Conservation (phyloP, 2,113 vertebrate species). For the Embiotoca jacksoni region DNA sequence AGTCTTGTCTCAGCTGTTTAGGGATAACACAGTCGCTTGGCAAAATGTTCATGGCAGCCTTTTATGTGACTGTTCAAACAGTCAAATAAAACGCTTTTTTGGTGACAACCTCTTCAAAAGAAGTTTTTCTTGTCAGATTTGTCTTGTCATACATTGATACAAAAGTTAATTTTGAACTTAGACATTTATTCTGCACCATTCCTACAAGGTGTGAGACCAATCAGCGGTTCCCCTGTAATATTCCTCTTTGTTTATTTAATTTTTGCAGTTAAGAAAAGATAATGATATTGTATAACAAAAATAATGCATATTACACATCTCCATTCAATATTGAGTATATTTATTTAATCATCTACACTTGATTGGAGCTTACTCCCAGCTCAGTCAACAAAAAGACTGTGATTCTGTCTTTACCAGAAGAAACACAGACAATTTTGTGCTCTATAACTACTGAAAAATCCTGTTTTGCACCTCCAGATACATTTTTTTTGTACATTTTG, state of each 20-base stretch:
- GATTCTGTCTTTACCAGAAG: neutral
- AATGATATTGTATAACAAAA: neutral
- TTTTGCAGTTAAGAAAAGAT: neutral
- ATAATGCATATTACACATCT: neutral
- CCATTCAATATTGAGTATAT: neutral
- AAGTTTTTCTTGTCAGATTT: slow-evolving; percentile 20
- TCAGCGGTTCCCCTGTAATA: neutral
- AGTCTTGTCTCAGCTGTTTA: slow-evolving; percentile 27
- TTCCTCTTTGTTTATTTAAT: neutral
- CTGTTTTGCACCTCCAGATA: slow-evolving; percentile 21
- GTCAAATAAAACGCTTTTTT: neutral
- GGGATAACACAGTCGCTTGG: slow-evolving; percentile 1
- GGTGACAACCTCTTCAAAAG: neutral
- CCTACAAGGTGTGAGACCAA: too few relatives aligned
- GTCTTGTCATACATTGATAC: neutral
- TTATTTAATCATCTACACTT: slow-evolving; percentile 4
- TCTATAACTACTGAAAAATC: slow-evolving; percentile 4
- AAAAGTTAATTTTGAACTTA: neutral
- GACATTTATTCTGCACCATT: too few relatives aligned
- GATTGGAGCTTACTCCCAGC: slow-evolving; percentile 1
- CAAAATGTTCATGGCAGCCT: slow-evolving; percentile 32
- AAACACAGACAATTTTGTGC: slow-evolving; percentile 10
- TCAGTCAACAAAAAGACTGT: neutral
- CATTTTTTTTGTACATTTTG: slow-evolving; percentile 7
- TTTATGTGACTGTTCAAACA: slow-evolving; percentile 21